phyloP scores from a whole-genome alignment of 2,797 vertebrate genomes.

The Coreius guichenoti region DNA sequence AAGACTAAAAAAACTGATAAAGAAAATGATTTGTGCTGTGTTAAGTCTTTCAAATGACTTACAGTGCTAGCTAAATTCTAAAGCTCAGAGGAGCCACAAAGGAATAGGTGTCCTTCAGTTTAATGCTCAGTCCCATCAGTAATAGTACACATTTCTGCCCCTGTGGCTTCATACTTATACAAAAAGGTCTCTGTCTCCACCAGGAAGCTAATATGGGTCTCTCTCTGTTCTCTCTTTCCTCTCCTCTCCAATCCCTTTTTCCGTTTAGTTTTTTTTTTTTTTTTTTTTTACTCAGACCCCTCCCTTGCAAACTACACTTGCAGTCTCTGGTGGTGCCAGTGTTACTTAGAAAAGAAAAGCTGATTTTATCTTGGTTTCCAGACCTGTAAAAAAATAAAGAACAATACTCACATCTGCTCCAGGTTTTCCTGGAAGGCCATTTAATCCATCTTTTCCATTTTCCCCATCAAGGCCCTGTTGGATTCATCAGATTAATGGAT shows the following conservation, averaged over 20 bases:
- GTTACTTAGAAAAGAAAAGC: slow-evolving; percentile 40
- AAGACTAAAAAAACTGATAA: background rate
- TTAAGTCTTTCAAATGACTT: background rate
- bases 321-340: slow-evolving; percentile 59
- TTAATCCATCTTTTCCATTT: slow-evolving; percentile 82
- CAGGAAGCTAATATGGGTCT: slow-evolving; percentile 65
- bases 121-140: slow-evolving; percentile 60
- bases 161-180: slow-evolving; percentile 59
- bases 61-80: background rate
- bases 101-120: slow-evolving; percentile 46
- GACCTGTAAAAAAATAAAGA: slow-evolving; percentile 11
- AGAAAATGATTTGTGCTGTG: background rate
- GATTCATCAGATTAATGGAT: slow-evolving; percentile 1
- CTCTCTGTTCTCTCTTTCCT: slow-evolving; percentile 27
- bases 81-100: slow-evolving; percentile 35
- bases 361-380: slow-evolving; percentile 7
- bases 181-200: slow-evolving; percentile 77
- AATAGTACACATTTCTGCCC: slow-evolving; percentile 42
- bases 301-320: slow-evolving; percentile 65
- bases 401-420: slow-evolving; percentile 89
- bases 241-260: slow-evolving; percentile 16
- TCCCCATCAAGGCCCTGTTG: slow-evolving; percentile 87
- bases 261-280: slow-evolving; percentile 36
- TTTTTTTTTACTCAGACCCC: slow-evolving; percentile 5
- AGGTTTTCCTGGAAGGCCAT: slow-evolving; percentile 84